phyloP scores from a whole-genome alignment of 2,888 invertebrate species.

The Rhodophaea formosa region DNA sequence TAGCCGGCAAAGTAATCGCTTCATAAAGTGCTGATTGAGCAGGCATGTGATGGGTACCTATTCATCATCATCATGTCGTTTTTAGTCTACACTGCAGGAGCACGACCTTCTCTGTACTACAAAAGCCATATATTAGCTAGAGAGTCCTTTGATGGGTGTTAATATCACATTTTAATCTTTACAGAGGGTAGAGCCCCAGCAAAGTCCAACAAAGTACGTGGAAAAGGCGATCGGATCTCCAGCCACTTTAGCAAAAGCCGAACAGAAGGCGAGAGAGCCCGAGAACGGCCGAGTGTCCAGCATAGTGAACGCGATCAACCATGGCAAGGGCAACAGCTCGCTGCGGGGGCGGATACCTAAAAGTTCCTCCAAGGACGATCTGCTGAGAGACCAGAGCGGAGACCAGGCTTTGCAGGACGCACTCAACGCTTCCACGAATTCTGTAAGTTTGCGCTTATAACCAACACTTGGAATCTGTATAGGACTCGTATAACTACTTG shows the following conservation, averaged over 20 bases:
- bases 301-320: slow-evolving; percentile 72
- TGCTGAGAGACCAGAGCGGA: slow-evolving; percentile 57
- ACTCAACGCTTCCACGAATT: slow-evolving; percentile 69
- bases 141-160: too few species aligned
- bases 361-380: slow-evolving; percentile 72
- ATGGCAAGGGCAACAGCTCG: slow-evolving; percentile 52
- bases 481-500: too few species aligned
- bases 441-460: slow-evolving; percentile 49
- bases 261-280: slow-evolving; percentile 39
- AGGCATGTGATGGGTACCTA: too few species aligned
- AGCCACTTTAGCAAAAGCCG: slow-evolving; percentile 26
- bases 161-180: slow-evolving; percentile 27
- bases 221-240: slow-evolving; percentile 68
- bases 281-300: slow-evolving; percentile 73
- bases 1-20: too few species aligned
- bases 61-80: too few species aligned
- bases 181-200: slow-evolving; percentile 74
- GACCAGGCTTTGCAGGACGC: slow-evolving; percentile 66
- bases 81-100: too few species aligned
- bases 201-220: slow-evolving; percentile 65
- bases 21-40: too few species aligned
- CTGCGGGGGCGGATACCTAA: slow-evolving; percentile 65
- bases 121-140: too few species aligned
- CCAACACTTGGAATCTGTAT: too few species aligned
- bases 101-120: too few species aligned